Evolutionary conservation across 2,888 invertebrate species (phyloP).

Genomic region (Heliconius ethilla): DNA sequence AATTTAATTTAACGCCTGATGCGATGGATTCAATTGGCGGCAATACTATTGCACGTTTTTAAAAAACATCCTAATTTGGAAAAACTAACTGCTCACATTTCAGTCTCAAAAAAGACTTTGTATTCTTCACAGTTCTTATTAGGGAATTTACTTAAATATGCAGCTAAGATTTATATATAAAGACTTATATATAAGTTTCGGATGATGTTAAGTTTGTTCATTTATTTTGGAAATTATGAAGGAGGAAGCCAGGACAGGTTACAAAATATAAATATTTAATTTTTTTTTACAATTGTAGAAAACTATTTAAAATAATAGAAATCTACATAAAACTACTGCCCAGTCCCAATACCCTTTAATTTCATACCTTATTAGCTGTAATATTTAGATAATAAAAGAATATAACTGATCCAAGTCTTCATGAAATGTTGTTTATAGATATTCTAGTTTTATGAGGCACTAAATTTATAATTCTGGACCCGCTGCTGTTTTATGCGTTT

Average conservation of each 20-base stretch:
- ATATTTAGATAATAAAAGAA: slow-evolving; percentile 26
- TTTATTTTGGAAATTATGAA: too few relatives aligned
- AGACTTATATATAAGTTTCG: too few relatives aligned
- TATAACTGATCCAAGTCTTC: slow-evolving; percentile 27
- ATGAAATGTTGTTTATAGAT: slow-evolving; percentile 40
- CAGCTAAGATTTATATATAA: too few relatives aligned
- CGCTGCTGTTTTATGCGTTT: slow-evolving; percentile 46
- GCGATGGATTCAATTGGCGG: background rate
- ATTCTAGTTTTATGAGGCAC: slow-evolving; percentile 45
- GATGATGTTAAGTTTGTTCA: too few relatives aligned
- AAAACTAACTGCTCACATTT: background rate
- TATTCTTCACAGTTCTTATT: too few relatives aligned
- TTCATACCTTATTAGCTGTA: background rate
- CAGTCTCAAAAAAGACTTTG: too few relatives aligned
- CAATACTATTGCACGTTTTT: background rate
- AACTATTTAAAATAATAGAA: too few relatives aligned
- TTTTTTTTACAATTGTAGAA: too few relatives aligned
- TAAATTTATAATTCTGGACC: slow-evolving; percentile 48
- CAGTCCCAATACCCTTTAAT: background rate
- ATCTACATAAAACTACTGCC: background rate
- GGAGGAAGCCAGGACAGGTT: too few relatives aligned
- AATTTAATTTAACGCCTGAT: slow-evolving; percentile 20
- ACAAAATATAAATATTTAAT: too few relatives aligned
- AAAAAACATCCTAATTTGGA: background rate
- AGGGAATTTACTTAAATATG: too few relatives aligned